Percentiles rank a stretch among this genome's conserved stretches.
Evolutionary conservation across 2,113 vertebrate genomes (phyloP).

Genomic region (Turdus rufiventris): DNA sequence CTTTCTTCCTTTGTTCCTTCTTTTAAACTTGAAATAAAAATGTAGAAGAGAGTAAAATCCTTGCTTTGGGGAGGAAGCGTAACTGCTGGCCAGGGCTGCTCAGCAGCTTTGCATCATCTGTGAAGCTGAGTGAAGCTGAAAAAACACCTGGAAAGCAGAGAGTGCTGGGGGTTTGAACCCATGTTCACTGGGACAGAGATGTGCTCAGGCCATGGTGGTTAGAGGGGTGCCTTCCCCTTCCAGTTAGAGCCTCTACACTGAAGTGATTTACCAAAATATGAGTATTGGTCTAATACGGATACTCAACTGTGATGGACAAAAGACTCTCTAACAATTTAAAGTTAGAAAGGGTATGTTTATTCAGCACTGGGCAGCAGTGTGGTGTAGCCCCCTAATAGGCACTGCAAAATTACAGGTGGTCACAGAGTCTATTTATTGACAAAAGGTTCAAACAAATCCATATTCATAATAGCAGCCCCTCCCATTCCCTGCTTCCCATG

Average conservation of each 20-base stretch:
- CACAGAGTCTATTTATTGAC: too few relatives aligned
- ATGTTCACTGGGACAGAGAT: accelerated
- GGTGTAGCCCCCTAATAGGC: too few relatives aligned
- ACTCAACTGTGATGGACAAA: too few relatives aligned
- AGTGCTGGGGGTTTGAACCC: not conserved
- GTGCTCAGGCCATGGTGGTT: not conserved
- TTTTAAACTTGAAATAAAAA: not conserved
- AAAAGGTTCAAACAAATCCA: too few relatives aligned
- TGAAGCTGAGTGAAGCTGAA: not conserved
- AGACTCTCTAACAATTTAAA: too few relatives aligned
- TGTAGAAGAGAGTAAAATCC: not conserved
- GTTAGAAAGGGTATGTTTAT: too few relatives aligned
- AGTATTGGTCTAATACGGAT: too few relatives aligned
- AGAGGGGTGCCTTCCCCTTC: not conserved
- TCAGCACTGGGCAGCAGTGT: too few relatives aligned
- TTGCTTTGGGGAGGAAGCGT: not conserved
- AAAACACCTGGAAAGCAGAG: not conserved
- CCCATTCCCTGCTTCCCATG: too few relatives aligned
- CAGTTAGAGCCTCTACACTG: not conserved
- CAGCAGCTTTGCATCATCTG: not conserved
- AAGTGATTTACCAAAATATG: too few relatives aligned
- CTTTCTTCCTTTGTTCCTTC: not conserved
- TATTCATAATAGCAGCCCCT: too few relatives aligned
- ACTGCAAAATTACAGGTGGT: too few relatives aligned
- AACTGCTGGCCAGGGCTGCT: not conserved